Evolutionary conservation across 1,140 invertebrate species (phyloP).

Genomic region (Ylistrum balloti): DNA sequence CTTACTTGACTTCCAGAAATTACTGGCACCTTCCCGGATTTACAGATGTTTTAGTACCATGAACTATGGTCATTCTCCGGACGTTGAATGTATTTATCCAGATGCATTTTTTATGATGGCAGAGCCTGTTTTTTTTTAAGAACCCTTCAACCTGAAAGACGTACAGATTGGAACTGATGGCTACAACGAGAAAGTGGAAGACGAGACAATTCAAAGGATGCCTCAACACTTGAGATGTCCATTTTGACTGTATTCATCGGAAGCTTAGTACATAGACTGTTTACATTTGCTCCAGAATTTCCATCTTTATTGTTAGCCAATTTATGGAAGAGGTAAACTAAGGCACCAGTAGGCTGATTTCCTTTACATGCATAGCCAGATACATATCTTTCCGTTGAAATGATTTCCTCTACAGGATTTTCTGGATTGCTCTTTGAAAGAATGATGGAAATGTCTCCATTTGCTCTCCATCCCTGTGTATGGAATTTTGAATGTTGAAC

Average conservation of each 20-base stretch:
- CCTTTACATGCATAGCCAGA: constrained; percentile 53
- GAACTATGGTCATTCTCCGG: background rate
- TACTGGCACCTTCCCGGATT: background rate
- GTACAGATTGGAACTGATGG: constrained; percentile 29
- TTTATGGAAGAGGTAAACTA: constrained; percentile 38
- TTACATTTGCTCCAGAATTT: background rate
- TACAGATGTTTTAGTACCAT: background rate
- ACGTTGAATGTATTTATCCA: constrained; percentile 36
- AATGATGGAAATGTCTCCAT: constrained; percentile 63
- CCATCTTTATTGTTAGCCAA: constrained; percentile 25
- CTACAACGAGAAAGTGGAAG: constrained; percentile 38
- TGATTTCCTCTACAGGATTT: constrained; percentile 54
- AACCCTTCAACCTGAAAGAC: background rate
- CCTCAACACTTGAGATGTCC: constrained; percentile 28
- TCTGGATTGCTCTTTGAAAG: constrained; percentile 59
- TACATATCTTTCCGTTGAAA: constrained; percentile 46
- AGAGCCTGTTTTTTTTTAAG: background rate
- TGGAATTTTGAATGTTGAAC: constrained; percentile 58
- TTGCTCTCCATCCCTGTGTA: constrained; percentile 61
- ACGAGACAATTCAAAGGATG: constrained; percentile 12
- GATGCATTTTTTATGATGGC: constrained; percentile 4
- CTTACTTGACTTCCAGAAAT: background rate
- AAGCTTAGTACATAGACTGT: constrained; percentile 41
- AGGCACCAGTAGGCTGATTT: background rate
- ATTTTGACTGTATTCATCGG: constrained; percentile 16